These are phyloP conservation scores for Apeira syringaria DNA, from an alignment of 2,888 invertebrate species.

Conservation along the genomic window DNA sequence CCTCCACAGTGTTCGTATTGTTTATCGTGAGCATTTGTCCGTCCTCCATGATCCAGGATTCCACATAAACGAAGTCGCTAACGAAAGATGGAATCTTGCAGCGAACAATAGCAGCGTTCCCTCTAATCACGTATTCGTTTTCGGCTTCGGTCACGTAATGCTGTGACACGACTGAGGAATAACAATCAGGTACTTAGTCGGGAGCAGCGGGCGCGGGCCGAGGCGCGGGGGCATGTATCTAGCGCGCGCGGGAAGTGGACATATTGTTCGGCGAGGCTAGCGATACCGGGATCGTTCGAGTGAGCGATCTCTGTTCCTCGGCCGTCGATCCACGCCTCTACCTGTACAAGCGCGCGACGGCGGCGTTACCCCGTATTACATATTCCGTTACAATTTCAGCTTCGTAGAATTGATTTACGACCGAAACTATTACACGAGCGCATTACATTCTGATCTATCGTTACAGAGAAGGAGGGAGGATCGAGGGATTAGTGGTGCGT, in stretches of 20 bases:
- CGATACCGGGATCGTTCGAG: constrained; percentile 88
- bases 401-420: constrained; percentile 94
- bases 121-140: constrained; percentile 96
- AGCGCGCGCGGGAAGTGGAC: constrained; percentile 49
- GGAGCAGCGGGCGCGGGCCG: constrained; percentile 48
- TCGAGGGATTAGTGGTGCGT: constrained; percentile 18
- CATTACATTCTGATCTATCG: constrained; percentile 9
- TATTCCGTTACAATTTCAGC: constrained; percentile 95
- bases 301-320: constrained; percentile 87
- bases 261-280: constrained; percentile 52
- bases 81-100: constrained; percentile 98
- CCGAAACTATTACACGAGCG: constrained; percentile 47
- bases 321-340: constrained; percentile 91
- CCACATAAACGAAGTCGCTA: constrained; percentile 94
- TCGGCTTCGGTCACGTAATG: constrained; percentile 95
- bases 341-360: constrained; percentile 95
- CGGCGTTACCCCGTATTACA: constrained; percentile 94
- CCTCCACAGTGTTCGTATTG: constrained; percentile 81
- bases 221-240: constrained; percentile 54
- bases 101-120: constrained; percentile 95
- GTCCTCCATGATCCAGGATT: constrained; percentile 92
- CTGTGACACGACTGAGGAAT: constrained; percentile 92
- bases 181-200: constrained; percentile 59
- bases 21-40: constrained; percentile 86
- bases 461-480: constrained; percentile 23